phyloP scores from a whole-genome alignment of 1,140 invertebrate genomes.

The Penaeus vannamei region DNA sequence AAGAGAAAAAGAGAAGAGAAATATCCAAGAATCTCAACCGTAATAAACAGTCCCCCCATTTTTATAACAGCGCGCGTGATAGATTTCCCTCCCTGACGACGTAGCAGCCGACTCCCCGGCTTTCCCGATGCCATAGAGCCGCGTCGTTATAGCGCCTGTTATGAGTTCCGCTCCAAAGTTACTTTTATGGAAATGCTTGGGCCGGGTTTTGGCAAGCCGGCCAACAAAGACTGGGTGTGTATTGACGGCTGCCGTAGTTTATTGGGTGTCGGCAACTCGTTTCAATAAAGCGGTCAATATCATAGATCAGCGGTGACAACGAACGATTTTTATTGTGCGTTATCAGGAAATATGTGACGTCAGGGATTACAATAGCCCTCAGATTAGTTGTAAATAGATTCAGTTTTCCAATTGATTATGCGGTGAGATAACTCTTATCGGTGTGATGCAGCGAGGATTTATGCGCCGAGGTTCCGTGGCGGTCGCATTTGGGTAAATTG shows the following conservation, averaged over 20 bases:
- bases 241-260: background rate
- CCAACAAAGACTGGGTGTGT: too few species aligned
- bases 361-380: conserved; percentile 23
- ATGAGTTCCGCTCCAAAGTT: too few species aligned
- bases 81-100: too few species aligned
- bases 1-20: too few species aligned
- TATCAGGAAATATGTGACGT: conserved; percentile 22
- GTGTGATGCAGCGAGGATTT: background rate
- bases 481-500: background rate
- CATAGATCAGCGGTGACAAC: conserved; percentile 22
- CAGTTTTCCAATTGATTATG: conserved; percentile 25
- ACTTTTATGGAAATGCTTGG: too few species aligned
- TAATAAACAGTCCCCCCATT: too few species aligned
- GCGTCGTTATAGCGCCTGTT: too few species aligned
- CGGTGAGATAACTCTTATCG: background rate
- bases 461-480: background rate
- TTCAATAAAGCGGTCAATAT: conserved; percentile 29
- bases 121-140: too few species aligned
- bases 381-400: conserved; percentile 24
- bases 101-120: too few species aligned
- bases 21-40: too few species aligned
- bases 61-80: too few species aligned
- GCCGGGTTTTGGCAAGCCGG: too few species aligned
- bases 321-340: conserved; percentile 31
- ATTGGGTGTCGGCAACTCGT: conserved; percentile 29